Evolutionary conservation across 1,140 invertebrate species (phyloP), one percentile per base, ranked within the genome.

Genomic region (Carcinoscorpius rotundicauda): DNA sequence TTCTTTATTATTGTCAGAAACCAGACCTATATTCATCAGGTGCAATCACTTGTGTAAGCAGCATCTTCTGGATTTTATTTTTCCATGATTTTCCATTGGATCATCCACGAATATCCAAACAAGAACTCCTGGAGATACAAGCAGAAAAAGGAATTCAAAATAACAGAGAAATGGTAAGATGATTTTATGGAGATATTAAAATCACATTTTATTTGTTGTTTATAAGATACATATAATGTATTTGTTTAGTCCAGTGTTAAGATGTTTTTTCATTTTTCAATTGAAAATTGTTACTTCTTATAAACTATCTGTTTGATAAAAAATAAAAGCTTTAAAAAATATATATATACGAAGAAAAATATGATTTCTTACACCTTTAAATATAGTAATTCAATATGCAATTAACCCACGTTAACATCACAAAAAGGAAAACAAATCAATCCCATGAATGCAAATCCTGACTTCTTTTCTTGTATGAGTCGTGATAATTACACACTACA

Each of bases 381-480:
- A 29, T 29, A 29, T 2, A 29, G 29, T 29, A 29, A 29, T 29
- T 1, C 2, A 29, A 29, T 29, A 29, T 29, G 29, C 29, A 29
- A 29, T 29, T 29, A 29, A 29, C 29, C 29, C 29, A 29, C 0
- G 29, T 1, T 29, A 29, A 29, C 29, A 29, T 29, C 2, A 29
- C 53, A 55, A 55, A 55, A 55, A 11, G 9, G 51, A 66, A 60
- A 66, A 8, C 51, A 49, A 4, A 8, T 9, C 8, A 4, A 53
- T 89, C 0, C 91, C 93, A 0, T 96, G 92, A 92, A 79, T 78
- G 56, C 72, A 80, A 48, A 82, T 97, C 68, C 76, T 97, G 6
- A 85, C 82, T 0, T 93, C 91, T 0, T 72, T 81, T 3, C 87
- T 91, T 0, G 91, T 97, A 3, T 95, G 91, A 89, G 91, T 92